Base-by-base conservation (phyloP, 2,797 vertebrate genomes). In the Sarcoramphus papa region DNA sequence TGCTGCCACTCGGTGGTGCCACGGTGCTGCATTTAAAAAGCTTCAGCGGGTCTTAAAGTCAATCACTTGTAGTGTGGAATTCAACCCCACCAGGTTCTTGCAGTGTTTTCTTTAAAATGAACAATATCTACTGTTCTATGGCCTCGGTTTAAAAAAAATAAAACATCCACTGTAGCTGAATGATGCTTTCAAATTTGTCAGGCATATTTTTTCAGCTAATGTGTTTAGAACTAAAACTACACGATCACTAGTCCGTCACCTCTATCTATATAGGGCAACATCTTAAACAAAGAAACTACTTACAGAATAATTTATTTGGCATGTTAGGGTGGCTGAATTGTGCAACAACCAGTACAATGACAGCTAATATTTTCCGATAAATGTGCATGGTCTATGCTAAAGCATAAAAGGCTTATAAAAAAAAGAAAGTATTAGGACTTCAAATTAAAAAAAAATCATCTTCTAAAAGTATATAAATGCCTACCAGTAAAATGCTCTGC, bases 1-100 rank as follows among this genome's bases (percentile, higher is more conserved):
- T 23, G 37, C 22, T 76, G 85, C 96, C 97, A 86, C 94, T 81
- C 43, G 95, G 85, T 97, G 97, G 96, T 86, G 95, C 90, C 79
- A 60, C 10, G 30, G 27, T 7, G 73, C 88, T 65, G 79, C 54
- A 25, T 33, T 57, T 47, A 70, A 64, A 93, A 62, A 67, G 25
- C 57, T 54, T 40, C 56, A 9, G 14, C 5, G 4, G 3, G 11
- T 27, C 53, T 54, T 13, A 27, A 63, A 65, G 13, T 33, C 50
- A 22, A 3, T 9, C 3, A 1, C 18, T 57, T 3, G 3, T 8
- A 12, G 2, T 9, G 27, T 5, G 40, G 25, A 70, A 43, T 25
- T 41, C 48, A 56, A 31, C 3, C 3, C 17, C 9, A 14, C 0
- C 43, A 21, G 9, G 27, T 28, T 76, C 82, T 75, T 57, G 28